Base-by-base conservation (phyloP, 2,113 vertebrate genomes). In the Dicrurus megarhynchus region DNA sequence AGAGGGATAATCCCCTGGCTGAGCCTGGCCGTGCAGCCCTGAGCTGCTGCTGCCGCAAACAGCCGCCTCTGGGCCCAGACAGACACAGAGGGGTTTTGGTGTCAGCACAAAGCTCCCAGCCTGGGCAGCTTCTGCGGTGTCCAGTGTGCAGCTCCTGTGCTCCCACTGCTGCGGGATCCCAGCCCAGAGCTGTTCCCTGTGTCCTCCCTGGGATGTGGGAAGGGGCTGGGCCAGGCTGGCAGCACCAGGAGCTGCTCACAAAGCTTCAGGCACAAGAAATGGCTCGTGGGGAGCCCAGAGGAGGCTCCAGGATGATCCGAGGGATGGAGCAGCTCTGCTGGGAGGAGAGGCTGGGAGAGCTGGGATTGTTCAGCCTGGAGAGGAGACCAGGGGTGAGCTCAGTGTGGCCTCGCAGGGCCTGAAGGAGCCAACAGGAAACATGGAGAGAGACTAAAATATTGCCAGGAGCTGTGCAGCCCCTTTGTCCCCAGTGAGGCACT, bases 21-120 rank as follows among this genome's bases (percentile, higher is more conserved):
- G 33, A n/a, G n/a, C n/a, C 21, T 16, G 46, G 35, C 6, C 47
- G 19, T 35, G 61, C 35, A 27, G 60, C 46, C 32, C 71, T 27
- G 63, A 44, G 46, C 46, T 46, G 46, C 46, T 46, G 84, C 44
- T 41, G 55, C 60, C 20, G 35, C 16, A 11, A 35, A 20, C 26
- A 37, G 53, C 84, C 71, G 8, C 9, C 1, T 33, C 16, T n/a
- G 59, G 22, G 2, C 39, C n/a, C 46, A 4, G 0, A 9, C 0
- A 0, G 35, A 5, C 44, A 11, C 70, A 23, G 44, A 3, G 16
- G 19, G 6, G 0, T 65, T 81, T 18, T n/a, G 33, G 61, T 32
- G 65, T 30, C 47, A 44, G 3, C 64, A 19, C 46, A 28, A 5
- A 47, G 22, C 53, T 74, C 64, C 80, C 30, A 5, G 1, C 11